phyloP scores from a whole-genome alignment of 2,888 invertebrate species.

The Drosophila acutilabella region DNA sequence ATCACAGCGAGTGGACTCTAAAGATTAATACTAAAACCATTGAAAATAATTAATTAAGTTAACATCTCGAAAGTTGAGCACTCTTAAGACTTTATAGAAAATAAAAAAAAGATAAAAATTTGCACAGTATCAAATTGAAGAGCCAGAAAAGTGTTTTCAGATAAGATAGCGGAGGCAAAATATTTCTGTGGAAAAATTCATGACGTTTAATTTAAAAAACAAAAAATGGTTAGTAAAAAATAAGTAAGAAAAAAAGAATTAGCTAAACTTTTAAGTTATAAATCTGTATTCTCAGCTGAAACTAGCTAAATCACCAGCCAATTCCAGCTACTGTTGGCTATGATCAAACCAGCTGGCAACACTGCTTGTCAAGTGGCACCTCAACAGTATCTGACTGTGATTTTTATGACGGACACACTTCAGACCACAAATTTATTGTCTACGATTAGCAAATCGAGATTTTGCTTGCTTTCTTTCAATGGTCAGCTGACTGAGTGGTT shows the following conservation, averaged over 20 bases:
- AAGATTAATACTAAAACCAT: conserved; percentile 5
- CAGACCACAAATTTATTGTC: conserved; percentile 59
- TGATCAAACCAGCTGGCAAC: background rate
- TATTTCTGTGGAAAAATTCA: conserved; percentile 16
- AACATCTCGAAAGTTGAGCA: background rate
- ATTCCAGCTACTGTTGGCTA: background rate
- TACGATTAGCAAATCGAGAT: conserved; percentile 38
- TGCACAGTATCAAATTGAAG: conserved; percentile 3
- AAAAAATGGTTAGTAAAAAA: no score
- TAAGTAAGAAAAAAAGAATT: no score
- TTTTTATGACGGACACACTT: conserved; percentile 63
- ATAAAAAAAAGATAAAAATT: conserved; percentile 1
- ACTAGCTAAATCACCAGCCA: no score
- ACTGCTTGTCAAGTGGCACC: conserved; percentile 1
- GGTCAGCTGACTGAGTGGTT: conserved; percentile 65
- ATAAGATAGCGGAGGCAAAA: conserved; percentile 47
- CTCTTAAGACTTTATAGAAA: background rate
- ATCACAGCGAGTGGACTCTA: background rate
- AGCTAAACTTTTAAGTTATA: no score
- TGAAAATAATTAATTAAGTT: conserved; percentile 17
- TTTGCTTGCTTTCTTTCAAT: conserved; percentile 18
- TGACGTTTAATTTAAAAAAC: conserved; percentile 42
- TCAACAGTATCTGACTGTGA: conserved; percentile 33
- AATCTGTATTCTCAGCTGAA: background rate
- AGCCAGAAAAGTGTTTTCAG: conserved; percentile 21